phyloP scores from a whole-genome alignment of 1,140 invertebrate genomes.

The Chrysoperla carnea region DNA sequence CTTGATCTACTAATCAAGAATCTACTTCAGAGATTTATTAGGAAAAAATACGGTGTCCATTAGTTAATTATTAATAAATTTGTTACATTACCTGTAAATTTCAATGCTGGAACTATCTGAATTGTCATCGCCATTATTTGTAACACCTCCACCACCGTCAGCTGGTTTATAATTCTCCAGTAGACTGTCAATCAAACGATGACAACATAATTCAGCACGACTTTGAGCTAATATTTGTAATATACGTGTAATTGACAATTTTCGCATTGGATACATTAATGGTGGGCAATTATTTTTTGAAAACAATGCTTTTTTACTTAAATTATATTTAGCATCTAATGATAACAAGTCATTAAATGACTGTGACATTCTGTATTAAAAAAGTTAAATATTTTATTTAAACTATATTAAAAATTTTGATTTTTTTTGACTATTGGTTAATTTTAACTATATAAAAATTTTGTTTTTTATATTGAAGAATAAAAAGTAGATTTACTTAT shows the following conservation, averaged over 20 bases:
- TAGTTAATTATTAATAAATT: too few species aligned
- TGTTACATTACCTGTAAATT: constrained; percentile 26
- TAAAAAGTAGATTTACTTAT: too few species aligned
- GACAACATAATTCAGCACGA: constrained; percentile 27
- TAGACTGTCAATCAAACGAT: constrained; percentile 29
- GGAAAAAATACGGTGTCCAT: too few species aligned
- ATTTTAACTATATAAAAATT: too few species aligned
- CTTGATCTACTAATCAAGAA: too few species aligned
- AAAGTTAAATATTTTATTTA: constrained; percentile 5
- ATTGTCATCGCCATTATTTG: constrained; percentile 20
- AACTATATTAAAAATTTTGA: too few species aligned
- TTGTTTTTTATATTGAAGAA: too few species aligned
- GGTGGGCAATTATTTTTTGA: constrained; percentile 36
- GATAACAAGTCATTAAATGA: constrained; percentile 9
- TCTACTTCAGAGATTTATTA: too few species aligned
- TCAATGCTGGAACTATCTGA: constrained; percentile 33
- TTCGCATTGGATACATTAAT: constrained; percentile 29
- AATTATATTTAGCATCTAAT: constrained; percentile 13
- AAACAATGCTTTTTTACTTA: constrained; percentile 16
- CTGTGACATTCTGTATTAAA: constrained; percentile 8
- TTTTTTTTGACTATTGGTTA: too few species aligned
- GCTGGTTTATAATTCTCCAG: constrained; percentile 20
- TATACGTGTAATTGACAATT: constrained; percentile 31
- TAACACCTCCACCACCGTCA: constrained; percentile 5
- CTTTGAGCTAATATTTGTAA: constrained; percentile 29